Evolutionary conservation across 2,888 invertebrate species (phyloP).

Genomic region (Lordiphosa fenestrarum): DNA sequence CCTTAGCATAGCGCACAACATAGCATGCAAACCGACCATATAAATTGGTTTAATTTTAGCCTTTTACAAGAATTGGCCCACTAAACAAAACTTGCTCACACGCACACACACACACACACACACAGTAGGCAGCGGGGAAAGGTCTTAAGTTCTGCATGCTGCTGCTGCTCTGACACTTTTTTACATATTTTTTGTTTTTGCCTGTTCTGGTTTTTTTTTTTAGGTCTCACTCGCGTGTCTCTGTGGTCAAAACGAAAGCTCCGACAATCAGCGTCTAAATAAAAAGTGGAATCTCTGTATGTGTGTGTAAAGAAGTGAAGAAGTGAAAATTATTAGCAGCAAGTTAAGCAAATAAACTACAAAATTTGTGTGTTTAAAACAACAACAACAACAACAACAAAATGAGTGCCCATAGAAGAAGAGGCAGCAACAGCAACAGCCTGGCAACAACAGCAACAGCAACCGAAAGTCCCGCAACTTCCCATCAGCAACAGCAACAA

Average conservation of each 20-base stretch:
- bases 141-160: conserved; percentile 14
- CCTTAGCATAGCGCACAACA: not conserved
- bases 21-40: conserved; percentile 1
- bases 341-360: conserved; percentile 9
- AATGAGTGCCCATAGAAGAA: conserved; percentile 32
- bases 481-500: conserved; percentile 3
- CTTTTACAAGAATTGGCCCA: conserved; percentile 47
- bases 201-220: conserved; percentile 46
- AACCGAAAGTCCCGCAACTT: too few species aligned
- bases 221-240: conserved; percentile 40
- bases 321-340: conserved; percentile 9
- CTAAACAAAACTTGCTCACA: conserved; percentile 50
- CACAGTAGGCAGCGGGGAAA: conserved; percentile 20
- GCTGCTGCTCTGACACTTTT: conserved; percentile 12
- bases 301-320: conserved; percentile 21
- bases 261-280: conserved; percentile 27
- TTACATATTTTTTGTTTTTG: conserved; percentile 30
- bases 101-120: conserved; percentile 10
- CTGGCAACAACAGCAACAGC: not conserved
- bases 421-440: conserved; percentile 17
- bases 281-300: conserved; percentile 1
- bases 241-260: conserved; percentile 61
- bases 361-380: conserved; percentile 1
- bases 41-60: conserved; percentile 26
- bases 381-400: conserved; percentile 16